Evolutionary conservation across 1,140 invertebrate species (phyloP), one percentile per base, ranked within the genome.

Genomic region (Pinna nobilis): DNA sequence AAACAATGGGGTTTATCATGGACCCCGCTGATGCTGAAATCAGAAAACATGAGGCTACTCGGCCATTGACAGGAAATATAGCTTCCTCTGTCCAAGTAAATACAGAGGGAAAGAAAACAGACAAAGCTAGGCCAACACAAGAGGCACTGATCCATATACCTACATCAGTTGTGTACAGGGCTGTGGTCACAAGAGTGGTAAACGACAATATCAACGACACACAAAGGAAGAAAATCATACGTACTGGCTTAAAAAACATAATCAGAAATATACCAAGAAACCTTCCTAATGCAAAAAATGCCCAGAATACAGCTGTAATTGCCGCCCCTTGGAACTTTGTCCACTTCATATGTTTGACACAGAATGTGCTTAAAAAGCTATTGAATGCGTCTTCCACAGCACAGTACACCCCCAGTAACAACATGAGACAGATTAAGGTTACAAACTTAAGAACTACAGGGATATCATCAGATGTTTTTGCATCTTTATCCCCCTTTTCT

Each of bases 1-100:
- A n/a, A 13, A 82, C 33, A 15, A 70, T 53, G 0, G 81, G 78
- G 66, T 80, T 80, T 4, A 67, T 44, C 18, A 76, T 78, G n/a
- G 70, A 60, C 11, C 76, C 78, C 13, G 30, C 7, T n/a, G 74
- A 70, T 1, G 60, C 47, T 4, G 79, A 67, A 20, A 79, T 70
- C 32, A 79, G 32, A 32, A 79, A 70, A 4, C 76, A 25, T 5
- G 82, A 77, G 20, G 76, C 51, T 18, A 80, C 39, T 25, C 49
- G 59, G 1, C 80, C 82, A 3, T 71, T 77, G 0, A 83, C 67
- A 11, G 50, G 51, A 5, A 79, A 37, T 1, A 83, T 51, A 11
- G 78, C 50, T 53, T 79, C 73, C 18, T 80, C 71, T 4, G 75
- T 74, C 80, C 80, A 83, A 2, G 75, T 61, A 39, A 79, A 73